Evolutionary conservation across 2,113 vertebrate species (phyloP), one percentile per base, ranked within the genome.

Genomic region (Tetrax tetrax): DNA sequence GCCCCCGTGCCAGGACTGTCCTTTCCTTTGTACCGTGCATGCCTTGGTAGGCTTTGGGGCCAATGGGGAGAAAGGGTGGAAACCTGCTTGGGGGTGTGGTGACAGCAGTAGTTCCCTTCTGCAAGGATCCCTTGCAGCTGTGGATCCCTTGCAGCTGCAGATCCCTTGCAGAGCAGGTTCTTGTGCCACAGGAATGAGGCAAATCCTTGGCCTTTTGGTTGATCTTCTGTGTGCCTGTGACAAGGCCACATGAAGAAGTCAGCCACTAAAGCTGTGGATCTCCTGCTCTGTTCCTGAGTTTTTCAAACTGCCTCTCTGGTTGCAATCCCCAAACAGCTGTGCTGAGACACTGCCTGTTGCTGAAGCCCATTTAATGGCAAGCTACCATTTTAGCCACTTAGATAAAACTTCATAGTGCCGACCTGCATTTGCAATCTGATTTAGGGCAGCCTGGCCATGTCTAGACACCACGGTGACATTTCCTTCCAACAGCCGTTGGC

Each of bases 41-140:
- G 11, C 25, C 20, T 68, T 0, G 0, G 19, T 2, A 72, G 45
- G 17, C 29, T 77, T 64, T 64, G 41, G 11, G 33, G 29, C 23
- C 63, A 6, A 4, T 0, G 0, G 35, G 33, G 10, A 60, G 11
- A 22, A 84, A 45, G 23, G 38, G 33, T 68, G 54, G 45, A 51
- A 92, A 70, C 13, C 17, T 9, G 2, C 22, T 43, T 47, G 35
- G 38, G 61, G 35, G 13, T 22, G 28, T 3, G 10, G 43, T 13
- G 22, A 28, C 11, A 5, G 64, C 28, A 41, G 7, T 9, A 60
- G 38, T 12, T 48, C 14, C n/a, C 23, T 22, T 75, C 65, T 50
- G 50, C 51, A 51, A 78, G 48, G 41, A 41, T 24, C 22, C 37
- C 38, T n/a, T 24, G 4, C 41, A 72, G n/a, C 23, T 38, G 47